Percentiles rank a stretch among this genome's conserved stretches.
Conservation (phyloP, 2,113 vertebrate genomes). For the Craseonycteris thonglongyai region DNA sequence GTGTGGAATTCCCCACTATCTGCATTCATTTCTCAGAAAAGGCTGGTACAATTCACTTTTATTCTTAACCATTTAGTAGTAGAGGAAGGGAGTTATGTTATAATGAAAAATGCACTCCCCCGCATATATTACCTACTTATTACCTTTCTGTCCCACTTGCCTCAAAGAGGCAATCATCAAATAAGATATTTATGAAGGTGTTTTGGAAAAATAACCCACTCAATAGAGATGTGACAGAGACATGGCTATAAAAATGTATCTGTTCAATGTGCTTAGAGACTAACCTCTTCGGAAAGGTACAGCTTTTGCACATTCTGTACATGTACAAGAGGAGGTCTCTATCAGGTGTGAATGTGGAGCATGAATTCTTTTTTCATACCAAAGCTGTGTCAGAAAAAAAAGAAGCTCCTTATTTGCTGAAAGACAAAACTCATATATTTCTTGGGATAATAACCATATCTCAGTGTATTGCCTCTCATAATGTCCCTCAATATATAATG, state of each 20-base stretch:
- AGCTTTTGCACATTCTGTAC: too few species aligned
- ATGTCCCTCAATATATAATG: background rate
- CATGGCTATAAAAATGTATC: background rate
- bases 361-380: background rate
- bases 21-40: background rate
- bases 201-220: background rate
- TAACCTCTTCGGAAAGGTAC: background rate
- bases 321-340: too few species aligned
- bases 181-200: background rate
- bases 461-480: background rate
- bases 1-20: background rate
- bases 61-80: background rate
- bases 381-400: background rate
- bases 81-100: background rate
- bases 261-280: background rate
- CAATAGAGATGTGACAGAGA: background rate
- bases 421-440: background rate
- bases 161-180: background rate
- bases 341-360: background rate
- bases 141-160: background rate
- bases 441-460: background rate
- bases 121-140: background rate
- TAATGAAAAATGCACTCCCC: background rate
- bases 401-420: background rate
- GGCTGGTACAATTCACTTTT: background rate